Evolutionary conservation across 2,797 vertebrate genomes (phyloP).

Genomic region (Glyptemys insculpta): DNA sequence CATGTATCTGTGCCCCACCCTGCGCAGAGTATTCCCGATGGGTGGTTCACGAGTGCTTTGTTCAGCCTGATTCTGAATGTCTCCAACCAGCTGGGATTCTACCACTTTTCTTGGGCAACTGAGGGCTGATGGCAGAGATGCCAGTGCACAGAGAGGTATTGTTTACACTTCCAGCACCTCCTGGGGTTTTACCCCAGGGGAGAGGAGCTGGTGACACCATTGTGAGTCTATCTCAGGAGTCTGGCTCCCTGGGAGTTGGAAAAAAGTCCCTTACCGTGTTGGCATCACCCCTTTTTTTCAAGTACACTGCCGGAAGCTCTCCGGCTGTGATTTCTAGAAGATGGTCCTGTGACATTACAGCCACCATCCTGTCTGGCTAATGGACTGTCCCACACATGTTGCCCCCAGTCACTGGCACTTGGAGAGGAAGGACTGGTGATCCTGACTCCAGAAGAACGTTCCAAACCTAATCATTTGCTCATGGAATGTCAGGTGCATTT

Average conservation of each 20-base stretch:
- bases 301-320: neutral
- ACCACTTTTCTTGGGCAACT: neutral
- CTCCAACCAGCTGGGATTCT: neutral
- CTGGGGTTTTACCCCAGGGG: neutral
- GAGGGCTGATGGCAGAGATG: neutral
- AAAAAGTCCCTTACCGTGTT: neutral
- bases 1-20: neutral
- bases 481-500: neutral
- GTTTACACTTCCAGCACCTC: neutral
- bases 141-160: neutral
- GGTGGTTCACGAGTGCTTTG: neutral
- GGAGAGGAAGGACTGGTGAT: neutral
- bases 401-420: neutral
- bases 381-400: neutral
- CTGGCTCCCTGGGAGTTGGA: neutral
- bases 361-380: neutral
- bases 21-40: neutral
- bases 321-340: neutral
- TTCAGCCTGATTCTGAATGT: neutral
- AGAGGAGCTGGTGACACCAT: neutral
- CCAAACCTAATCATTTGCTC: neutral
- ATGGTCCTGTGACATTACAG: neutral
- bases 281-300: neutral
- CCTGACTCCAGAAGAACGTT: neutral
- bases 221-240: neutral